These are phyloP conservation scores for Callipepla californica DNA, from an alignment of 2,113 vertebrate species.

Conservation along the genomic window DNA sequence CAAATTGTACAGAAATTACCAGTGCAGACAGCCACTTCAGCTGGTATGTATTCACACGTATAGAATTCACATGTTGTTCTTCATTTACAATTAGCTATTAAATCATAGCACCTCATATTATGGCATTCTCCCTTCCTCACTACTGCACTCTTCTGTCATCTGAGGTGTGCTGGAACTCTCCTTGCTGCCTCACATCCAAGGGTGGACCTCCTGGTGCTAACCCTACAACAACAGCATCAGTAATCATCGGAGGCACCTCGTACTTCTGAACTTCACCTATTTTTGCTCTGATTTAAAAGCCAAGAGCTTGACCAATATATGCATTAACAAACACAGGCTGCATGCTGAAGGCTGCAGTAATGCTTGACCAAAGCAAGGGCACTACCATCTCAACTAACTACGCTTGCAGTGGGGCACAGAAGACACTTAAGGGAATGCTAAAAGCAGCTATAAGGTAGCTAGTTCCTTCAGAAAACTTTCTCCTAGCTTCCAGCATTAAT, in stretches of 20 bases:
- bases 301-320: neutral
- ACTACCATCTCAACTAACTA: neutral
- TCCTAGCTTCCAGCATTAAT: neutral
- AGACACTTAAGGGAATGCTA: neutral
- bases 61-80: neutral
- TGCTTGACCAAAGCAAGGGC: neutral
- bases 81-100: neutral
- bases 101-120: neutral
- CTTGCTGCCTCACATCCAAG: neutral
- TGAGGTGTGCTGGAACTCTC: fast-evolving
- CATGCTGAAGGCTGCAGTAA: neutral
- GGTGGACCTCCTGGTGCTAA: neutral
- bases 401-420: fast-evolving
- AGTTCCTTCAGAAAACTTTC: neutral
- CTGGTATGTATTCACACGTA: fast-evolving
- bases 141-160: neutral
- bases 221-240: neutral
- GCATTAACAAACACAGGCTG: neutral
- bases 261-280: neutral
- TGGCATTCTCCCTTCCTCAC: neutral
- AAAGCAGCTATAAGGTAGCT: neutral
- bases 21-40: neutral
- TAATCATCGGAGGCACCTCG: neutral
- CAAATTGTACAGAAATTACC: neutral
- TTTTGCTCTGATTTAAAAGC: neutral